A percentile compares a stretch with the other conserved stretches of the same genome.
Conservation (phyloP, 2,888 invertebrate genomes). For the Acrocyrtus sp. region DNA sequence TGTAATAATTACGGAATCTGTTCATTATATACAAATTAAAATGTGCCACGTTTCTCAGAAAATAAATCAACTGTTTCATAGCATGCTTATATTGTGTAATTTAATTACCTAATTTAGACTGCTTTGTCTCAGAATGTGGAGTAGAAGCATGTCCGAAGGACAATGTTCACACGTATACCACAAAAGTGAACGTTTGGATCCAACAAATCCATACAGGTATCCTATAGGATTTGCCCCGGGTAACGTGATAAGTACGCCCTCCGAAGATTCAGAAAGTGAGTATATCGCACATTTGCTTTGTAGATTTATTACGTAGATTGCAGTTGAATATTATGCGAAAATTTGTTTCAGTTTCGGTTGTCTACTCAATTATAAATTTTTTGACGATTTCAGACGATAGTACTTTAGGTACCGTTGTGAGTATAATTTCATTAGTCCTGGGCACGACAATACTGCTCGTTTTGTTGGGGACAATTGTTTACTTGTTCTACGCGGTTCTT, state of each 20-base stretch:
- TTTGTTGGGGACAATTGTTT: constrained; percentile 24
- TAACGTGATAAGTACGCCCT: not conserved
- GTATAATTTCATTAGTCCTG: too few species aligned
- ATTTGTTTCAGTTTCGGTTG: not conserved
- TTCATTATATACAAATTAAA: not conserved
- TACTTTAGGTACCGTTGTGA: constrained; percentile 7
- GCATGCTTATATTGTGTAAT: not conserved
- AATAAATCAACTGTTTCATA: not conserved
- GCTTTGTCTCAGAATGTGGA: not conserved
- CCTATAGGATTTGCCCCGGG: constrained; percentile 13
- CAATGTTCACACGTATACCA: too few species aligned
- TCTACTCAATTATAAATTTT: not conserved
- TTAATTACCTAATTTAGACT: not conserved
- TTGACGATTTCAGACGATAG: not conserved
- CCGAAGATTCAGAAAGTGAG: not conserved
- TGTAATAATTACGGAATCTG: too few species aligned
- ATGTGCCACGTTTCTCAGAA: not conserved
- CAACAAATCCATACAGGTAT: constrained; percentile 7
- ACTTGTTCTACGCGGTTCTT: constrained; percentile 22
- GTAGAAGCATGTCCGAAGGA: not conserved
- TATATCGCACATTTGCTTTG: not conserved
- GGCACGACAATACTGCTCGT: constrained; percentile 23
- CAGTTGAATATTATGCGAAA: not conserved
- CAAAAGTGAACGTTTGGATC: too few species aligned
- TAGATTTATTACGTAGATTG: not conserved